These are phyloP conservation scores for Agrypnia vestita DNA, from an alignment of 1,140 invertebrate genomes.

Conservation along the genomic window DNA sequence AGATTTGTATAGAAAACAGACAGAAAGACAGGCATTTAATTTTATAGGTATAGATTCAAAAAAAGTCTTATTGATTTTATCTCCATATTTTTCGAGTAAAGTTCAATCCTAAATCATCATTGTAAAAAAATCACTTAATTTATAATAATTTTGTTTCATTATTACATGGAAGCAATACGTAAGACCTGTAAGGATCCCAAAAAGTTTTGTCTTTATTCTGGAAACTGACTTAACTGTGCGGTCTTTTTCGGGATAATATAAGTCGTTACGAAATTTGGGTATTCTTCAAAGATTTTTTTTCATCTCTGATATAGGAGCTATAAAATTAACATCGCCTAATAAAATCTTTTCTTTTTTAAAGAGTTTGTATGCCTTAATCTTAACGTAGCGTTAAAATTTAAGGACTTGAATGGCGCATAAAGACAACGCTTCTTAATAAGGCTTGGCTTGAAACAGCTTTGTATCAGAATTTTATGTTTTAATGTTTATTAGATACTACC, in stretches of 20 bases:
- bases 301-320: constrained; percentile 26
- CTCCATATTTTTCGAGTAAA: no score
- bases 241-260: constrained; percentile 23
- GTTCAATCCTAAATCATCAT: no score
- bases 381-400: constrained; percentile 38
- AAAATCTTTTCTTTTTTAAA: constrained; percentile 10
- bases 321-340: constrained; percentile 43
- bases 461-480: no score
- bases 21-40: no score
- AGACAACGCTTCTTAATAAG: not conserved
- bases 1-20: no score
- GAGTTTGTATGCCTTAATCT: constrained; percentile 18
- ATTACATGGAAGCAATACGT: no score
- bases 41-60: no score
- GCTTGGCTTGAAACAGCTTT: not conserved
- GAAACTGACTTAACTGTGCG: not conserved
- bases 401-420: not conserved
- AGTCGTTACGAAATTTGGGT: constrained; percentile 30
- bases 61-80: no score
- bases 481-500: not conserved
- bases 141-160: no score
- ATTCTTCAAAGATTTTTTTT: constrained; percentile 37
- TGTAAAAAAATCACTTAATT: no score
- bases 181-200: no score
- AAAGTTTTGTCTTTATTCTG: not conserved